Base-by-base conservation (phyloP, 2,797 vertebrate species). In the Clarias laeviceps region DNA sequence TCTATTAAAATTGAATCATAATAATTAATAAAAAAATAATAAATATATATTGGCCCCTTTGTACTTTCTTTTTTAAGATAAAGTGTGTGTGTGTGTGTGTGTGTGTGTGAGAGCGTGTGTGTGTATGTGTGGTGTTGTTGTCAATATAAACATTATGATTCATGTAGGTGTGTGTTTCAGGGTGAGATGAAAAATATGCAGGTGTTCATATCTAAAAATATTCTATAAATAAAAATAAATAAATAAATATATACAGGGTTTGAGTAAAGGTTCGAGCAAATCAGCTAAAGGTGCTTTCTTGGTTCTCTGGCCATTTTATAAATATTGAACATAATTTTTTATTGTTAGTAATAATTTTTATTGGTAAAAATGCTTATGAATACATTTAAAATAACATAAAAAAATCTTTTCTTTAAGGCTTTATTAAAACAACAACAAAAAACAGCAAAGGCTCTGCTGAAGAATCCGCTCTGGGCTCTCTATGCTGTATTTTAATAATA, bases 111-210 rank as follows among this genome's bases (percentile, higher is more conserved):
- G 66, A 17, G 66, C 18, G 32, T n/a, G 15, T 66, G 29, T 66
- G 29, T 68, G 29, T 69, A 32, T 69, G 66, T 37, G 32, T 61
- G 59, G 22, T 61, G 59, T n/a, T 68, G 65, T 34, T 40, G 32
- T 70, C 22, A 70, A 40, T 70, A 40, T 70, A 70, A 70, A 70
- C 68, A 40, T 37, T 37, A 37, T 70, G 68, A 40, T 37, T 70
- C 20, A 24, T 40, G 68, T 37, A 40, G 20, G 68, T 40, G 68
- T 40, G 32, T 69, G 32, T 69, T 37, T 69, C 66, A 8, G 32
- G 34, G 5, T 17, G 34, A n/a, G 22, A 37, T 24, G 37, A 40
- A 40, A 40, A 70, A 37, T 20, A 29, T 1, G 3, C 3, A 22
- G 68, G 37, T 8, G 8, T 69, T 18, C 37, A 5, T 69, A 3